Conservation (phyloP, 2,888 invertebrate species). For the Dasypogon diadema region DNA sequence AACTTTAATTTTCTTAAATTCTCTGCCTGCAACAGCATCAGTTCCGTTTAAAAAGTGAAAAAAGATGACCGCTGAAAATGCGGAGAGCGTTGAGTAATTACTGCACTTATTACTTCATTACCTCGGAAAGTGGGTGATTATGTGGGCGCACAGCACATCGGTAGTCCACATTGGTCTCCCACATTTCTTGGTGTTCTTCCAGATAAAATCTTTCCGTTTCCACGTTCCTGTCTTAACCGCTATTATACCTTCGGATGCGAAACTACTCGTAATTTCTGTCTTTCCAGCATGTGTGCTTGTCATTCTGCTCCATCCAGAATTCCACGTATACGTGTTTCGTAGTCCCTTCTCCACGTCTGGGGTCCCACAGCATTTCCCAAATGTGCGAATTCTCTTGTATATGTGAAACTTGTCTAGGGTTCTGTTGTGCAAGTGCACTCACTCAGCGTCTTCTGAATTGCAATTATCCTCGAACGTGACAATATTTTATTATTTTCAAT, state of each 20-base stretch:
- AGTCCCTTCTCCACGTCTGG: background rate
- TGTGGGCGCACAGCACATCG: conserved; percentile 20
- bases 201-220: conserved; percentile 24
- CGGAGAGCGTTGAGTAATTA: conserved; percentile 52
- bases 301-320: background rate
- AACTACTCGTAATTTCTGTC: conserved; percentile 43
- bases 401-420: background rate
- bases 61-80: conserved; percentile 20
- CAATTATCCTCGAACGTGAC: conserved; percentile 60
- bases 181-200: background rate
- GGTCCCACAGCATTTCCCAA: background rate
- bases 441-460: conserved; percentile 55
- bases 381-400: background rate
- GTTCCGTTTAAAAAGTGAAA: background rate
- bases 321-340: background rate
- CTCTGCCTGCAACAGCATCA: background rate
- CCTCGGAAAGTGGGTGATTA: conserved; percentile 52
- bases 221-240: conserved; percentile 7
- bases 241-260: conserved; percentile 4
- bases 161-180: background rate
- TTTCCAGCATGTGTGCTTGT: conserved; percentile 24
- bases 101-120: conserved; percentile 54
- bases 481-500: conserved; percentile 61
- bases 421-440: conserved; percentile 51
- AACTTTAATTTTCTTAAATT: conserved; percentile 10